Evolutionary conservation across 2,888 invertebrate species (phyloP).

Genomic region (Prenolepis imparis): DNA sequence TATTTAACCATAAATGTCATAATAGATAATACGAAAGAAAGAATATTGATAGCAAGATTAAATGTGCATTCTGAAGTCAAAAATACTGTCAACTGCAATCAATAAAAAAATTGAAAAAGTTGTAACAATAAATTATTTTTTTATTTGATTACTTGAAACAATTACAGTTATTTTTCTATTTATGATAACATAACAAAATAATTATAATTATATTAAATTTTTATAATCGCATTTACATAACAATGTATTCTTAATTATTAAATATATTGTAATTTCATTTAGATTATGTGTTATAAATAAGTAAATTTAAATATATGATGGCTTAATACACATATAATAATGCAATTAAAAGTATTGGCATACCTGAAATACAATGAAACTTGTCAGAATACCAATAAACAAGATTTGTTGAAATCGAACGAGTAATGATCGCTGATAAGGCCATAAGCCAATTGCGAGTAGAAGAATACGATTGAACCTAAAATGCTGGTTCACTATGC

Average conservation of each 20-base stretch:
- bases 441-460: constrained; percentile 13
- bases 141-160: neutral
- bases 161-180: neutral
- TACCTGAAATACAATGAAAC: neutral
- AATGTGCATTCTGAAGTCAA: neutral
- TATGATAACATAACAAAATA: too few species aligned
- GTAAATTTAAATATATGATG: neutral
- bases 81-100: neutral
- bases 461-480: neutral
- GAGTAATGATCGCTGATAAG: neutral
- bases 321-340: neutral
- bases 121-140: neutral
- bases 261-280: too few species aligned
- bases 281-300: neutral
- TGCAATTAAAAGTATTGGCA: neutral
- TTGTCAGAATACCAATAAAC: neutral
- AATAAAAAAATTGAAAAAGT: neutral
- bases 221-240: too few species aligned
- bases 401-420: neutral
- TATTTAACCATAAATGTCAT: neutral
- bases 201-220: too few species aligned
- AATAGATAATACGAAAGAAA: neutral
- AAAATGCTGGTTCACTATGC: neutral
- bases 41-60: neutral
- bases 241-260: too few species aligned